phyloP scores from a whole-genome alignment of 2,797 vertebrate species.

The Poeciliopsis gracilis region DNA sequence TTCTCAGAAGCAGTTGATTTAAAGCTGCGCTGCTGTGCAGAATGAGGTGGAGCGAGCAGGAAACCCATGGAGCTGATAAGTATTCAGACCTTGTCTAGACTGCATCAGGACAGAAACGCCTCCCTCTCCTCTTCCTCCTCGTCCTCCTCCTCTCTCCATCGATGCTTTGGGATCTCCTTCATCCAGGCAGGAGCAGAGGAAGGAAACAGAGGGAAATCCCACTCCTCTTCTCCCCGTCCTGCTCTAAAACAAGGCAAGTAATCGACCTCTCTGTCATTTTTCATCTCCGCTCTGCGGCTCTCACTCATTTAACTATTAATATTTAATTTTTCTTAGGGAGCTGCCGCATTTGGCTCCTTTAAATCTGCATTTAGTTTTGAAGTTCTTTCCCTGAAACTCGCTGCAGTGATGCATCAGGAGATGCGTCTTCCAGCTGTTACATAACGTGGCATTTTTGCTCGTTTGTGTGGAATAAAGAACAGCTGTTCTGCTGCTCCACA shows the following conservation, averaged over 20 bases:
- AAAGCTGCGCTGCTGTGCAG: constrained; percentile 5
- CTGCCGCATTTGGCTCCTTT: not conserved
- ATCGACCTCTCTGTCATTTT: not conserved
- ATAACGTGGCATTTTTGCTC: not conserved
- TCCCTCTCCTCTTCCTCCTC: not conserved
- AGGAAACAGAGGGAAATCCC: constrained; percentile 7
- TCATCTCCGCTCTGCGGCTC: not conserved
- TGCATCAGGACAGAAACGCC: constrained; percentile 57
- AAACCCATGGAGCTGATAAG: constrained; percentile 53
- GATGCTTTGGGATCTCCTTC: constrained; percentile 39
- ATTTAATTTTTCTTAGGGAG: not conserved
- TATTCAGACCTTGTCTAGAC: constrained; percentile 69
- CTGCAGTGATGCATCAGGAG: not conserved
- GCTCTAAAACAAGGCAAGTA: constrained; percentile 7
- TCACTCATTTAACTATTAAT: constrained; percentile 3
- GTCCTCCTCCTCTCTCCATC: constrained; percentile 4
- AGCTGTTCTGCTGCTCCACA: constrained; percentile 3
- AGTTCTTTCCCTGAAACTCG: not conserved
- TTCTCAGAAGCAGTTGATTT: not conserved
- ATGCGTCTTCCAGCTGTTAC: not conserved
- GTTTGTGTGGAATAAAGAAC: not conserved
- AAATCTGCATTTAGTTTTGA: not conserved
- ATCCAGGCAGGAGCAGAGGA: constrained; percentile 1
- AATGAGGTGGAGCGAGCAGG: not conserved
- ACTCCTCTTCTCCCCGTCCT: not conserved